Base-by-base conservation (phyloP, 2,888 invertebrate genomes). In the Prenolepis imparis region DNA sequence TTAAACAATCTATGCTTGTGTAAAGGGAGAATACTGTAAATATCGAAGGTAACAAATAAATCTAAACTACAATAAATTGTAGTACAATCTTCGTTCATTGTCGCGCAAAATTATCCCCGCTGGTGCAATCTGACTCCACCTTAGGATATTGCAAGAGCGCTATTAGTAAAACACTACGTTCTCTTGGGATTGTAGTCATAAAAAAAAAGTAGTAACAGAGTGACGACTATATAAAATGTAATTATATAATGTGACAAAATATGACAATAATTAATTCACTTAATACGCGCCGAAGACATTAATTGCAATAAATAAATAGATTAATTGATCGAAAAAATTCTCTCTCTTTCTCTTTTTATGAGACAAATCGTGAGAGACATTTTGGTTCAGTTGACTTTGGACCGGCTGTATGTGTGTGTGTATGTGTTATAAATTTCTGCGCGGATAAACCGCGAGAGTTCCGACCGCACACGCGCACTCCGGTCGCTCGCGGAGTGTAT, bases 401-500 rank as follows among this genome's bases (percentile, higher is more conserved):
- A n/a, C 32, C n/a, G 24, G 6, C 57, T 28, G 5, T 55, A 21
- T 18, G 57, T 55, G 32, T 21, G 57, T 57, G 57, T 59, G 59
- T 55, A 24, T 39, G 72, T 36, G 36, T 28, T 74, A 73, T 55
- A 74, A 57, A 66, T 82, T 82, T 66, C 66, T 66, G 24, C 68
- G 78, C 57, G 57, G 68, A 68, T 68, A 83, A 88, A 83, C 81
- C 82, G 86, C 81, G 73, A 88, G 61, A 88, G 61, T 77, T 82
- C 80, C 32, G n/a, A 24, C 64, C 48, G 84, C 86, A 66, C 88
- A 84, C 75, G 86, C 86, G 88, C 88, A 63, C 83, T 78, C 55
- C 72, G 83, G 86, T 82, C 61, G 78, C 28, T 81, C 77, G 75
- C 82, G 66, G 86, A 88, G 86, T 86, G 86, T 84, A 83, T 67